Base-by-base conservation (phyloP, 2,888 invertebrate genomes). In the Junonia oenone region DNA sequence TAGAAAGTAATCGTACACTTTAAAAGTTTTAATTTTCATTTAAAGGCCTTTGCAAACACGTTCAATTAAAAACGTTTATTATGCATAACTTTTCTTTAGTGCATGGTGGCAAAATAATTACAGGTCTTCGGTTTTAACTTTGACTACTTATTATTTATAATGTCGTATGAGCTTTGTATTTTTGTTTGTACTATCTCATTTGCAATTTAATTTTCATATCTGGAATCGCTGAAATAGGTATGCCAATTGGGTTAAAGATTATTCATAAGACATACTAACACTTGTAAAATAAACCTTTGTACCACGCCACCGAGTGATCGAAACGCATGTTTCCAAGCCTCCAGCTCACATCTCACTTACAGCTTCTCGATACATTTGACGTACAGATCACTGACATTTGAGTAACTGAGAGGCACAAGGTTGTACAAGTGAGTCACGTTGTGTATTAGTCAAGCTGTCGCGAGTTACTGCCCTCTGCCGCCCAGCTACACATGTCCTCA, bases 301-400 rank as follows among this genome's bases (percentile, higher is more conserved):
- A 87, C 89, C 90, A 90, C 89, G 90, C 90, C 90, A 90, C 90
- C 90, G 90, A 89, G 90, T 90, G 89, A 90, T 85, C 78, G 87
- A 88, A 81, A 76, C 88, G 89, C 88, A 89, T 89, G 89, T 82
- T 82, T 83, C 85, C 81, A 81, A 86, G 86, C 86, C 87, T 87
- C 87, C 83, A 86, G 87, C 85, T 85, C 87, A 88, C 88, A 90
- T 86, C 83, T 87, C 88, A 89, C 88, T 78, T 76, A 84, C 87
- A 89, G 89, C 89, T 90, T 89, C 83, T 87, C 86, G 81, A 83
- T 81, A 87, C 86, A 86, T 85, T 79, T 75, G 78, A 79, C 75
- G 75, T 81, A 77, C 75, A 76, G 74, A 78, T 84, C 84, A 87
- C 83, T 78, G 76, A 82, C 81, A 82, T 80, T 66, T 68, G 60